Evolutionary conservation across 2,888 invertebrate genomes (phyloP), one percentile per base, ranked within the genome.

Genomic region (Hedya salicella): DNA sequence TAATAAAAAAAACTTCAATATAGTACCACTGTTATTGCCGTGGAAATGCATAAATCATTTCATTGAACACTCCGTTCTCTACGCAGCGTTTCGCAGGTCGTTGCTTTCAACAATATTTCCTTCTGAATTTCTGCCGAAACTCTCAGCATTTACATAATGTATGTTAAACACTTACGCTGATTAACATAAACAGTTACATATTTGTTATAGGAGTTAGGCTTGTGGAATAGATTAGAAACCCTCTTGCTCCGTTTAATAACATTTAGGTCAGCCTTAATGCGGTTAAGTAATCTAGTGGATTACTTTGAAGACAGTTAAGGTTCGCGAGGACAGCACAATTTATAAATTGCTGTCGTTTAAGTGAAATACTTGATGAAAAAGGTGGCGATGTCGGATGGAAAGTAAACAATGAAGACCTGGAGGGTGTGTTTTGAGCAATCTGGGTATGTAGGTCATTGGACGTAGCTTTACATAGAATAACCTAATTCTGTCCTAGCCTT

Each of bases 241-340:
- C 56, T 52, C 36, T 46, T 30, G 60, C 40, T 25, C 46, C 25
- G 60, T 65, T 65, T 60, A 65, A 39, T 40, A 8, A 39, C 40
- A 65, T 65, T 60, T 60, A 65, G 60, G 65, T 59, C 65, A 60
- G 39, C 25, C 44, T 44, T 64, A 48, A 53, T 65, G 42, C 52
- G 53, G 44, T 60, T 59, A 60, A 62, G 52, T 62, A 62, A 59
- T 59, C 48, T 59, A 40, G 50, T 36, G 52, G 60, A 65, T 65
- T 60, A 65, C 46, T 52, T 53, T 40, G 53, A 60, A 60, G 52
- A 59, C 59, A 44, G 21, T 44, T 44, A 48, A 44, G 17, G 30
- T 59, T 53, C 46, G 48, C 17, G 53, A 59, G 49, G 11, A 63
- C 48, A 13, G 25, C 21, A 36, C 57, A 59, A 32, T 52, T 50